Evolutionary conservation across 2,888 invertebrate species (phyloP).

Genomic region (Oligia strigilis): DNA sequence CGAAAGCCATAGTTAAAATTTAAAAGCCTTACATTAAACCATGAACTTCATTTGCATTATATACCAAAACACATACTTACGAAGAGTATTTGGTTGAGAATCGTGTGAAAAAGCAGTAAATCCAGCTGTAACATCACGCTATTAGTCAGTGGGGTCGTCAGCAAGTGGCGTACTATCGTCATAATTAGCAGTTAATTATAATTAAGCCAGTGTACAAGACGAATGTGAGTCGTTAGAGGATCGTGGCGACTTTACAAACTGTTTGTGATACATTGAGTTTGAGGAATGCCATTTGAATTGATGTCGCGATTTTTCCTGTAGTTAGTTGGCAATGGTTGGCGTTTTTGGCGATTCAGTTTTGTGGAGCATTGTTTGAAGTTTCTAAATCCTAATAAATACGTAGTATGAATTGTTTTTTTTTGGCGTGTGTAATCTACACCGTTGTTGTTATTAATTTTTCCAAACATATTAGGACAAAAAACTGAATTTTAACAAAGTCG

Average conservation of each 20-base stretch:
- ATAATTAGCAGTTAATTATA: constrained; percentile 82
- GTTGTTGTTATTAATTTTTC: not conserved
- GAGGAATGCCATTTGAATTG: constrained; percentile 37
- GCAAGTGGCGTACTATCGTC: constrained; percentile 69
- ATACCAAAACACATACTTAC: constrained; percentile 50
- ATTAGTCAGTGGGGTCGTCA: constrained; percentile 68
- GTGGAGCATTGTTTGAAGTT: not conserved
- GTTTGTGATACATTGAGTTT: constrained; percentile 60
- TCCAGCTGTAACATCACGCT: constrained; percentile 51
- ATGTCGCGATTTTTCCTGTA: constrained; percentile 24
- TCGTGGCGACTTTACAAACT: constrained; percentile 63
- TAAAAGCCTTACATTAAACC: constrained; percentile 51
- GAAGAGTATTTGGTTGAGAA: constrained; percentile 46
- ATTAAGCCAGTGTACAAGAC: constrained; percentile 76
- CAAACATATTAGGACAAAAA: not conserved
- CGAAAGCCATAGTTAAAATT: constrained; percentile 45
- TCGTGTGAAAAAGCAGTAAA: constrained; percentile 63
- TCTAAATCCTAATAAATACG: not conserved
- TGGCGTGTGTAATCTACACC: not conserved
- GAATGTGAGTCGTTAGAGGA: constrained; percentile 74
- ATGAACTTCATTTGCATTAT: constrained; percentile 59
- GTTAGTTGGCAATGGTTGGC: constrained; percentile 40
- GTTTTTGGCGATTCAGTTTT: constrained; percentile 1
- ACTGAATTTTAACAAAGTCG: not conserved
- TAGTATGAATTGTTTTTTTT: constrained; percentile 1